Base-by-base conservation (phyloP, 2,113 vertebrate genomes). In the Macquaria australasica region DNA sequence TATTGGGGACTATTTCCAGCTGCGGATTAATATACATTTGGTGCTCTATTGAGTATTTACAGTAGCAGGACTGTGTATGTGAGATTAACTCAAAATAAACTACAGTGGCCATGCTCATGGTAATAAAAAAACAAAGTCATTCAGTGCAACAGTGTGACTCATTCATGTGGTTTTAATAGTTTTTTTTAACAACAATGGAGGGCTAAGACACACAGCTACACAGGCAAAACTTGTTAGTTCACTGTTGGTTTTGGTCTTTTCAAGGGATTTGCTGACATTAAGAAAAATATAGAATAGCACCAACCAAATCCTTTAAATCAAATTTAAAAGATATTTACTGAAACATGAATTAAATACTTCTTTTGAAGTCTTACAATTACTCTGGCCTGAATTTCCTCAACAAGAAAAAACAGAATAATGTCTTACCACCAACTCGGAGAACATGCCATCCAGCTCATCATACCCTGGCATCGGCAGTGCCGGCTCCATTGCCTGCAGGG, bases 401-500 rank as follows among this genome's bases (percentile, higher is more conserved):
- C 5, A 59, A 69, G 23, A 79, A 50, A 15, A 66, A 63, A 1
- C n/a, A 16, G 37, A 39, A 56, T 9, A 15, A 21, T 10, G 11
- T 95, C 98, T 95, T 89, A 99, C 98, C 97, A 99, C 98, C 83
- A 99, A 94, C 93, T 99, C 98, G 0, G 96, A 96, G 94, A 99
- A 99, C 97, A 99, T 99, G 94, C 91, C 90, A 0, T 99, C 97
- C 95, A 99, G 96, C 89, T 99, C 98, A 51, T 99, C 98, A 75
- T 93, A 95, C 0, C 96, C 96, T 0, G 98, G 98, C 96, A 99
- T 97, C 58, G 98, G 98, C 88, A 99, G 93, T 0, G 97, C 81
- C 0, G 98, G 98, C 95, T 99, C 98, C 98, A 99, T 98, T 82
- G 96, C 92, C 95, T 99, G 98, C 87, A 99, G 96, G n/a, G 97